Base-by-base conservation (phyloP, 1,140 invertebrate species). In the Sitodiplosis mosellana region DNA sequence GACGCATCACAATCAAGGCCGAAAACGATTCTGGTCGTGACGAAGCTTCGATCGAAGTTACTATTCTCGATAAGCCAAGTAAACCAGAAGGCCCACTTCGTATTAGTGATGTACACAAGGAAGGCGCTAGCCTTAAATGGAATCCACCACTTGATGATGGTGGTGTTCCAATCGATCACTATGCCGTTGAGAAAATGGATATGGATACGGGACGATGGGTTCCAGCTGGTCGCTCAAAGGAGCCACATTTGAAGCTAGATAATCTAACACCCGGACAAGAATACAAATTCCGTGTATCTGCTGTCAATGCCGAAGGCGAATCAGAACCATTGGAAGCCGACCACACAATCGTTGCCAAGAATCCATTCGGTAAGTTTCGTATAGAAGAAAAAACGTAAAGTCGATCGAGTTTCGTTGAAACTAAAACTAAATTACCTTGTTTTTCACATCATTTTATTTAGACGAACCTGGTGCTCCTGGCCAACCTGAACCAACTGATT, bases 201-300 rank as follows among this genome's bases (percentile, higher is more conserved):
- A 76, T 77, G 0, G 82, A 86, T 49, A 81, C 79, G 2, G 83
- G 86, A 2, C 74, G 86, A 44, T 92, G 87, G 87, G 69, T 90
- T 37, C 83, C 84, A 1, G 81, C 81, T 48, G 83, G 83, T 53
- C 71, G 79, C 4, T 64, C 76, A 6, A 83, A 83, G 55, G 87
- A 91, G 49, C 81, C 87, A 0, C 87, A 83, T 54, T 80, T 87
- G 50, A 84, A 84, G 54, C 71, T 90, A 2, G 78, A 81, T 52
- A 90, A 87, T 62, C 64, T 91, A 40, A 81, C 85, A 45, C 88
- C 88, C 22, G 90, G 75, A 38, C 87, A 97, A 56, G 89, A 95
- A 63, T 98, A 98, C 66, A 92, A 94, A 69, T 98, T 98, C 77
- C 74, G 93, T 41, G 91, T 98, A 1, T 76, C 81, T 14, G 94